phyloP scores from a whole-genome alignment of 2,888 invertebrate species.

The Sphaeridia pumilis region DNA sequence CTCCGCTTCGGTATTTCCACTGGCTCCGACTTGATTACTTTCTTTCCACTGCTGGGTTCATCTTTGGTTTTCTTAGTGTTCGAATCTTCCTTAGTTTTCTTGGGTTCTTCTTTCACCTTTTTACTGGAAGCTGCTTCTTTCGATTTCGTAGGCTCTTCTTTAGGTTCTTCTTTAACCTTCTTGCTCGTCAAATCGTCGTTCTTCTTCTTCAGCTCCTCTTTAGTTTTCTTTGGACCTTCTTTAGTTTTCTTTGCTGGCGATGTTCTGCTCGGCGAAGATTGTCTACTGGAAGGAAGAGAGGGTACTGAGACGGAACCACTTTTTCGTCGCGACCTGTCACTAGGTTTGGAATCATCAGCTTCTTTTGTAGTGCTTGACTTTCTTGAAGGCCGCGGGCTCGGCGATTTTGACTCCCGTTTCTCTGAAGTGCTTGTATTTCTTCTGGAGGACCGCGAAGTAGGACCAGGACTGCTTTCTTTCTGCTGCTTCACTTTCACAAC shows the following conservation, averaged over 20 bases:
- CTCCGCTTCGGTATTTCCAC: too few relatives aligned
- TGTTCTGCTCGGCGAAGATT: not conserved
- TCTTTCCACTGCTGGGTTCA: too few relatives aligned
- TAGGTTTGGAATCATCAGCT: not conserved
- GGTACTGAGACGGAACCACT: not conserved
- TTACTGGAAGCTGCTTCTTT: not conserved
- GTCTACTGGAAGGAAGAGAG: not conserved
- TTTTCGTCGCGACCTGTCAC: not conserved
- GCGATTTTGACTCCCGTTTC: not conserved
- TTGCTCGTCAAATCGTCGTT: not conserved
- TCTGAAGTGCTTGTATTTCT: not conserved
- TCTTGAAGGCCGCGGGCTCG: not conserved
- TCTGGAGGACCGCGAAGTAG: not conserved
- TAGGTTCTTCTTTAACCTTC: not conserved
- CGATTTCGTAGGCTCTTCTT: not conserved
- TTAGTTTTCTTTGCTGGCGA: not conserved
- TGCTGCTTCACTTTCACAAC: not conserved
- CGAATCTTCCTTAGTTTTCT: not conserved
- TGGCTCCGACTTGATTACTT: too few relatives aligned
- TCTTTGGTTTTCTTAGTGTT: too few relatives aligned
- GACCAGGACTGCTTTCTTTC: not conserved
- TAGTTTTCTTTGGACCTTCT: not conserved
- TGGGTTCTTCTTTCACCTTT: not conserved
- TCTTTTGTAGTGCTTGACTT: not conserved
- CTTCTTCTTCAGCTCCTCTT: not conserved